phyloP scores from a whole-genome alignment of 2,113 vertebrate species.

The Psammodynastes pulverulentus region DNA sequence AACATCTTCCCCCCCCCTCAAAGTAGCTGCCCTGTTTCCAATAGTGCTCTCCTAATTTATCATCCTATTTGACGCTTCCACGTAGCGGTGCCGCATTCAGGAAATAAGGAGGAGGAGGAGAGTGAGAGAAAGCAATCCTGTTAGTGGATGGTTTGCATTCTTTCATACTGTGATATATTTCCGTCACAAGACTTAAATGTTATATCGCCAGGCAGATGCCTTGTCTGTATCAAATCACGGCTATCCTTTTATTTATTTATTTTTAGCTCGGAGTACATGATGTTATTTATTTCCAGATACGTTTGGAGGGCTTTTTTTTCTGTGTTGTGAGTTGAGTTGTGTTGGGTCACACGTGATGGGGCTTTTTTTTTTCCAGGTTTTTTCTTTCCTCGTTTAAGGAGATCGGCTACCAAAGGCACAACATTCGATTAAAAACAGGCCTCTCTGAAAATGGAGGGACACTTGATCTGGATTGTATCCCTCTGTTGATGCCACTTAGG shows the following conservation, averaged over 20 bases:
- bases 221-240: slow-evolving; percentile 67
- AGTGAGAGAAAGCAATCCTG: slow-evolving; percentile 34
- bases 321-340: slow-evolving; percentile 32
- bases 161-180: slow-evolving; percentile 75
- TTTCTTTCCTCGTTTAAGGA: slow-evolving; percentile 46
- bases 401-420: slow-evolving; percentile 43
- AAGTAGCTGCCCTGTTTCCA: slow-evolving; percentile 73
- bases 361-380: slow-evolving; percentile 61
- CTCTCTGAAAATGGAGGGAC: not conserved
- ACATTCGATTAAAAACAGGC: slow-evolving; percentile 55
- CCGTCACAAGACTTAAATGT: slow-evolving; percentile 79
- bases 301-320: not conserved
- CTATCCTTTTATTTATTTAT: slow-evolving; percentile 22
- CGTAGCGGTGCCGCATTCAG: slow-evolving; percentile 74
- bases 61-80: slow-evolving; percentile 70
- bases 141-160: slow-evolving; percentile 71
- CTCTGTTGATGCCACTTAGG: no score
- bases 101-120: slow-evolving; percentile 67
- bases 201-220: slow-evolving; percentile 76
- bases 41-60: slow-evolving; percentile 73
- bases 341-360: slow-evolving; percentile 66
- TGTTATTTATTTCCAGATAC: slow-evolving; percentile 61
- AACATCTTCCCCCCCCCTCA: slow-evolving; percentile 59
- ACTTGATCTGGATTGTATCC: no score
- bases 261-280: slow-evolving; percentile 63